Conservation (phyloP, 2,797 vertebrate species). For the Selene dorsalis region DNA sequence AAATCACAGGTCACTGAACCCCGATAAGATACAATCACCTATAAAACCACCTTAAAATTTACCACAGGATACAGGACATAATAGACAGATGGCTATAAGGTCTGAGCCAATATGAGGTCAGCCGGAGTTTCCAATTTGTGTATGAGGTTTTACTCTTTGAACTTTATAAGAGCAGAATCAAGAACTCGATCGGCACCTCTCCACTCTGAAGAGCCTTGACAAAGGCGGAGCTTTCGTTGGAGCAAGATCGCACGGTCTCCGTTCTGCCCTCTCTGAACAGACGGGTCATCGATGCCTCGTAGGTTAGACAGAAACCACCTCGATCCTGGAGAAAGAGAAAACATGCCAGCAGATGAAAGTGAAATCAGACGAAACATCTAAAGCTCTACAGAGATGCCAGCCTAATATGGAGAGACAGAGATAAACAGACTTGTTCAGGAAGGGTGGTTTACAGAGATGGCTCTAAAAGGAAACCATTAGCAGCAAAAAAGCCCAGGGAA, state of each 20-base stretch:
- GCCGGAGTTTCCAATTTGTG: not conserved
- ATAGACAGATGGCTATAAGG: no score
- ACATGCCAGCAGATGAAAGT: not conserved
- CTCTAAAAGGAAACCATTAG: no score
- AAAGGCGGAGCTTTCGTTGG: slow-evolving; percentile 86
- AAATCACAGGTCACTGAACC: slow-evolving; percentile 6
- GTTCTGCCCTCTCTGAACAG: slow-evolving; percentile 92
- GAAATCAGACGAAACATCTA: no score
- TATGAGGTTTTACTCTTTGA: not conserved
- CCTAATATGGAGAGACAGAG: not conserved
- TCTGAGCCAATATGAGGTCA: not conserved
- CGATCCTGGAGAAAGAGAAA: slow-evolving; percentile 82
- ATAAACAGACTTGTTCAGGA: no score
- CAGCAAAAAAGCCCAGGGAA: no score
- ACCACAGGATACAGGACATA: no score
- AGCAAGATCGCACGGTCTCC: slow-evolving; percentile 91
- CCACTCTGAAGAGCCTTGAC: slow-evolving; percentile 83
- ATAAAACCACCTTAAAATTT: not conserved
- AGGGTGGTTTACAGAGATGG: not conserved
- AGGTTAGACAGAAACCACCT: slow-evolving; percentile 89
- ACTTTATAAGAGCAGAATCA: not conserved
- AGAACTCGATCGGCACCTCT: slow-evolving; percentile 62
- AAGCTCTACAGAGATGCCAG: not conserved
- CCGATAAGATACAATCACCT: not conserved
- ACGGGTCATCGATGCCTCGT: slow-evolving; percentile 91